Evolutionary conservation across 2,797 vertebrate genomes (phyloP).

Genomic region (Percopsis omiscomaycus): DNA sequence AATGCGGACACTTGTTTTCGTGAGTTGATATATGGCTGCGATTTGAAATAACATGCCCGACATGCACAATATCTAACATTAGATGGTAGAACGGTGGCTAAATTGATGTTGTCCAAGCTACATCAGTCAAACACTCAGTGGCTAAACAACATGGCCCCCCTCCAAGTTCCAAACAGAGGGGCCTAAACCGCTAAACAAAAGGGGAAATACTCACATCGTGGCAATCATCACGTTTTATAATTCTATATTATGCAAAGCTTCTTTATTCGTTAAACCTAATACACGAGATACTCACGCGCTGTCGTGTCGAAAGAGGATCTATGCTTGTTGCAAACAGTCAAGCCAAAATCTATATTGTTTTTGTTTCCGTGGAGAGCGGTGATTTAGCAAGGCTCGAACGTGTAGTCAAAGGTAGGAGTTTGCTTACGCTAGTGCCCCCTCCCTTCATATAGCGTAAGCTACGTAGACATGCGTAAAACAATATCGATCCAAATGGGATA

Average conservation of each 20-base stretch:
- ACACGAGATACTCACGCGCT: constrained; percentile 70
- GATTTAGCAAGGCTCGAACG: constrained; percentile 68
- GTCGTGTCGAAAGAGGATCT: constrained; percentile 60
- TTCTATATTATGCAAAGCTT: not conserved
- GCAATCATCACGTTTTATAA: constrained; percentile 33
- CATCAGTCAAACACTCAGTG: constrained; percentile 66
- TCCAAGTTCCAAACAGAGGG: constrained; percentile 78
- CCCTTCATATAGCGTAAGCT: constrained; percentile 66
- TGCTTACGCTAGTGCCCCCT: constrained; percentile 70
- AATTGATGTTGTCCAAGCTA: constrained; percentile 61
- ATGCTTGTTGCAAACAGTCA: constrained; percentile 61
- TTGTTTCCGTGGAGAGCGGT: constrained; percentile 77
- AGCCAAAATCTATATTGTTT: constrained; percentile 68
- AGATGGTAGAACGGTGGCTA: constrained; percentile 42
- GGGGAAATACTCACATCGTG: constrained; percentile 66
- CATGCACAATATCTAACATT: constrained; percentile 7
- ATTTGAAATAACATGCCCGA: not conserved
- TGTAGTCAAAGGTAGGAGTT: constrained; percentile 63
- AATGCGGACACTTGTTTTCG: rapidly evolving
- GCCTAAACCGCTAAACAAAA: constrained; percentile 81
- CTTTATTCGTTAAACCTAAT: constrained; percentile 6
- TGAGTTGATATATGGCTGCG: rapidly evolving
- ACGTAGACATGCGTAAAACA: constrained; percentile 62
- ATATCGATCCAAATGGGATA: constrained; percentile 25
- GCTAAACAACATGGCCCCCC: constrained; percentile 82